These are phyloP conservation scores for Pachycephala philippinensis DNA, from an alignment of 2,113 vertebrate genomes.

Conservation along the genomic window DNA sequence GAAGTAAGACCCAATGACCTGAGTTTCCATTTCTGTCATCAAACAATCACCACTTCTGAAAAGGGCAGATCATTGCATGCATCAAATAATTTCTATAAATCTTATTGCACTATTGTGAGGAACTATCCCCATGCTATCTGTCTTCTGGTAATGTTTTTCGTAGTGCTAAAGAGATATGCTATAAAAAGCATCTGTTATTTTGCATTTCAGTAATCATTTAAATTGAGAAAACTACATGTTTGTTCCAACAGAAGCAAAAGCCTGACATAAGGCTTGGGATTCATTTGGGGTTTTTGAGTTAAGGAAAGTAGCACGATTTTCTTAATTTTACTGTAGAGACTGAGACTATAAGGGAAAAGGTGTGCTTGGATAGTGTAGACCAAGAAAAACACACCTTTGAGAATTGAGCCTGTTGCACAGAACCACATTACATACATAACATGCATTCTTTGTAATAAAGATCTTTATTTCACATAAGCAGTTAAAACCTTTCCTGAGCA, in stretches of 20 bases:
- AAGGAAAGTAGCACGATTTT: neutral
- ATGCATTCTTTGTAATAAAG: neutral
- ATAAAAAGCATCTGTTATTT: neutral
- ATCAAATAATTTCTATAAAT: neutral
- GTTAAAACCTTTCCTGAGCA: slow-evolving; percentile 24
- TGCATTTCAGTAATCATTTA: neutral
- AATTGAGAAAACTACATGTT: neutral
- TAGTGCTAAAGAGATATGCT: neutral
- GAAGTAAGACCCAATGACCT: neutral
- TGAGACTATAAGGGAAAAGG: neutral
- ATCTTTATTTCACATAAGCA: slow-evolving; percentile 17
- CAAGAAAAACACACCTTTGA: slow-evolving; percentile 16
- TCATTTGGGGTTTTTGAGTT: neutral
- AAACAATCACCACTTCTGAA: neutral
- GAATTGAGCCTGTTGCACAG: neutral
- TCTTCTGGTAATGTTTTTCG: neutral
- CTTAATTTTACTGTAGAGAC: neutral
- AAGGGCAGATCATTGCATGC: neutral
- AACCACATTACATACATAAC: neutral
- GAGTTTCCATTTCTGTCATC: neutral
- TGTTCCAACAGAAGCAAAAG: neutral
- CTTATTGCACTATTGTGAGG: neutral
- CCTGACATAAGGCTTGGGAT: neutral
- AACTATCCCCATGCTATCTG: neutral
- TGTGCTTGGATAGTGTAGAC: neutral